Percentiles rank a stretch among this genome's conserved stretches.
phyloP scores from a whole-genome alignment of 1,140 invertebrate genomes.

The Drosophila nikananu region DNA sequence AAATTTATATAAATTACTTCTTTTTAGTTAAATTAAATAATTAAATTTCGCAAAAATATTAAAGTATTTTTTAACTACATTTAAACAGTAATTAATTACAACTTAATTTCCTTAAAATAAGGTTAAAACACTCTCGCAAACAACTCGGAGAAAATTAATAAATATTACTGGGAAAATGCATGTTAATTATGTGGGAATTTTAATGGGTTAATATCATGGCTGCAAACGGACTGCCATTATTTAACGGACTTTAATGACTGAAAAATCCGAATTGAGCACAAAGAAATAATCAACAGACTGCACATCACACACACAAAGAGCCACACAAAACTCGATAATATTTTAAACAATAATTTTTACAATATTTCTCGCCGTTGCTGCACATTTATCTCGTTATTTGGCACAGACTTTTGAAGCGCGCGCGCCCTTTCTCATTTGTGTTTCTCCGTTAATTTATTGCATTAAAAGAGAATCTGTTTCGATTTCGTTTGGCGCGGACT shows the following conservation, averaged over 20 bases:
- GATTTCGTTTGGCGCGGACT: conserved; percentile 61
- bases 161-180: background rate
- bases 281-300: conserved; percentile 33
- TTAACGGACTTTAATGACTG: conserved; percentile 20
- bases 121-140: conserved; percentile 3
- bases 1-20: background rate
- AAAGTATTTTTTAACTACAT: background rate
- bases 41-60: background rate
- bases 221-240: conserved; percentile 7
- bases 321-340: conserved; percentile 28
- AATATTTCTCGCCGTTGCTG: conserved; percentile 37
- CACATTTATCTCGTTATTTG: conserved; percentile 41
- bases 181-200: conserved; percentile 10
- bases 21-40: background rate
- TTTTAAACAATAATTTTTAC: conserved; percentile 40
- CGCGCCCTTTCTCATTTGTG: conserved; percentile 33
- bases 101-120: background rate
- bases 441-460: conserved; percentile 38
- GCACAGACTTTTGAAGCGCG: conserved; percentile 52
- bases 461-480: conserved; percentile 43
- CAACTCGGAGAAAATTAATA: background rate
- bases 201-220: conserved; percentile 22
- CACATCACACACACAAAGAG: conserved; percentile 8
- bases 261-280: conserved; percentile 34
- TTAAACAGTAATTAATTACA: background rate